Percentiles rank a stretch among this genome's conserved stretches.
These are phyloP conservation scores for Nycticebus coucang DNA, from an alignment of 2,113 vertebrate genomes.

Conservation along the genomic window DNA sequence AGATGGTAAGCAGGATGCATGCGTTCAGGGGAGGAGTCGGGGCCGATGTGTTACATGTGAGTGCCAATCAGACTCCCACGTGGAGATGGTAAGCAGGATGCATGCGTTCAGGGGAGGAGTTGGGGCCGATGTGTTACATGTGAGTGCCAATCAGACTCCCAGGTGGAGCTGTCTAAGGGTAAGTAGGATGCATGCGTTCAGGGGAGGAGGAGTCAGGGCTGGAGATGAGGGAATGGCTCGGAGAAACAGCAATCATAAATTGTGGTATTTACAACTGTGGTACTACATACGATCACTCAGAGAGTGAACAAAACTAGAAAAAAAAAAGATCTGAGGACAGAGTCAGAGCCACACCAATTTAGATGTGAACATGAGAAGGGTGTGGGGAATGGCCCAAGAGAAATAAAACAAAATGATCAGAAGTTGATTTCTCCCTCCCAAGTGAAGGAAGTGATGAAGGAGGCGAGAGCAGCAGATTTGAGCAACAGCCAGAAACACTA, in stretches of 20 bases:
- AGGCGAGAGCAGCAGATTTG: background rate
- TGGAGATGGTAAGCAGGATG: background rate
- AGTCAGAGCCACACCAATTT: background rate
- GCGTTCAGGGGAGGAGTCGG: background rate
- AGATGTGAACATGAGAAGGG: background rate
- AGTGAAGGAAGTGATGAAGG: background rate
- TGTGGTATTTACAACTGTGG: background rate
- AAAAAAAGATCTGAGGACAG: background rate
- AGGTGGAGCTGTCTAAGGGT: background rate
- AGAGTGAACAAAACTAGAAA: background rate
- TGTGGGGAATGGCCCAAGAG: background rate
- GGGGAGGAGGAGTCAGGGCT: background rate
- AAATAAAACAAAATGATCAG: constrained; percentile 45
- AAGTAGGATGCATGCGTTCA: background rate
- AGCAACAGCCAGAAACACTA: background rate
- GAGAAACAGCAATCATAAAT: background rate
- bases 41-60: background rate
- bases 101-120: background rate
- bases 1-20: background rate
- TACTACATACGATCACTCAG: background rate
- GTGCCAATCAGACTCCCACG: background rate
- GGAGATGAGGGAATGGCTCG: background rate
- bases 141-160: background rate
- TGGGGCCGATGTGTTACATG: fast-evolving
- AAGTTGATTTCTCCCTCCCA: background rate